phyloP scores from a whole-genome alignment of 1,140 invertebrate species.

The Leptoteleia sp. region DNA sequence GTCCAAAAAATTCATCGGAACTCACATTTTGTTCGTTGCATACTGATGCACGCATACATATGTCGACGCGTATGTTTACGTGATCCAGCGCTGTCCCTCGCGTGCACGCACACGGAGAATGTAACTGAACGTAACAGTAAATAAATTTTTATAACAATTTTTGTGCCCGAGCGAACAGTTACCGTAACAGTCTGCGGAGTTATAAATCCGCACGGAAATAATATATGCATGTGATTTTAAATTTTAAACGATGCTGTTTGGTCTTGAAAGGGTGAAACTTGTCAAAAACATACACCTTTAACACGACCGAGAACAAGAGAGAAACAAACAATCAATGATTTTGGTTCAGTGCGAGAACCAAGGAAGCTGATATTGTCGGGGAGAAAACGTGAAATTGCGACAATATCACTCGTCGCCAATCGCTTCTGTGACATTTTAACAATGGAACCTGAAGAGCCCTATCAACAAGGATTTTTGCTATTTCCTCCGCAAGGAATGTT shows the following conservation, averaged over 20 bases:
- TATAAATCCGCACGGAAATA: neutral
- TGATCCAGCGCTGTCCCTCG: neutral
- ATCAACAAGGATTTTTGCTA: conserved; percentile 85
- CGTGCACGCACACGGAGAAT: conserved; percentile 34
- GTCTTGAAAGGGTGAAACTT: neutral
- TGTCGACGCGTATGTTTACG: conserved; percentile 7
- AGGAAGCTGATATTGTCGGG: neutral
- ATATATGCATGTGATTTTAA: neutral
- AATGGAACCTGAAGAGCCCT: conserved; percentile 86
- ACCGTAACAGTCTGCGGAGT: conserved; percentile 9
- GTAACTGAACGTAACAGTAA: conserved; percentile 45
- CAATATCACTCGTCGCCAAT: neutral
- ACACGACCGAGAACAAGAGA: neutral
- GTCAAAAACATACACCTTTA: neutral
- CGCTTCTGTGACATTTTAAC: conserved; percentile 30
- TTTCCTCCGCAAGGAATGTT: conserved; percentile 86
- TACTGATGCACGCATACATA: conserved; percentile 34
- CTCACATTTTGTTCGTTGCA: conserved; percentile 13
- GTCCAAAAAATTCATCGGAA: conserved; percentile 13
- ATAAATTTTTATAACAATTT: conserved; percentile 31
- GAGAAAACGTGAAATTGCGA: conserved; percentile 37
- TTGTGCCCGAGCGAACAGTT: conserved; percentile 1
- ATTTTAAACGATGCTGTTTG: conserved; percentile 9
- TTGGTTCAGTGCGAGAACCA: neutral
- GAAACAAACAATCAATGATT: conserved; percentile 1